Conservation (phyloP, 2,888 invertebrate species). For the Lasioglossum villosulum region DNA sequence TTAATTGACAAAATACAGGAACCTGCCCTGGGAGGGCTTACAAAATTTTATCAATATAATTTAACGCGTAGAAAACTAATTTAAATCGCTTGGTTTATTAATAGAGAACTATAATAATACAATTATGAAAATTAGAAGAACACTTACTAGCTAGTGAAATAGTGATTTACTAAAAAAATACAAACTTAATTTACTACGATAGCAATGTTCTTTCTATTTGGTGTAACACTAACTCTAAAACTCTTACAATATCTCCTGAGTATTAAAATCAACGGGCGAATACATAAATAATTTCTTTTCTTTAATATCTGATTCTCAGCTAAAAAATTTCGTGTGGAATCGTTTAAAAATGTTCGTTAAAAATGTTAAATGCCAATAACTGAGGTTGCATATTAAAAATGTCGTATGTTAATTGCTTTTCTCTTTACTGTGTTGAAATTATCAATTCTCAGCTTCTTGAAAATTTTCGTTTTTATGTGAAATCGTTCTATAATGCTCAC, state of each 20-base stretch:
- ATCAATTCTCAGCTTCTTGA: not conserved
- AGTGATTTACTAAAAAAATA: constrained; percentile 57
- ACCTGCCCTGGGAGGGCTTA: constrained; percentile 71
- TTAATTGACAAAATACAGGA: constrained; percentile 73
- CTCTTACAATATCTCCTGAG: constrained; percentile 72
- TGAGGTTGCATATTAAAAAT: not conserved
- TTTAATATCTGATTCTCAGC: not conserved
- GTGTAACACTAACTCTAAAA: constrained; percentile 68
- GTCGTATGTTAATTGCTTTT: not conserved
- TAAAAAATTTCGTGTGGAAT: not conserved
- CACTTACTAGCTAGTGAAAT: constrained; percentile 49
- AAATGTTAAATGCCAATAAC: not conserved
- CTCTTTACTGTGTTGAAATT: not conserved
- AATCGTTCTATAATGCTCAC: not conserved
- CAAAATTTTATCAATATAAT: constrained; percentile 69
- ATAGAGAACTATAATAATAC: constrained; percentile 48
- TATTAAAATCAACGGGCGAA: constrained; percentile 65
- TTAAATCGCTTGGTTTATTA: constrained; percentile 21
- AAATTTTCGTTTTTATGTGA: not conserved
- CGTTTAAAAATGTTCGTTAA: not conserved
- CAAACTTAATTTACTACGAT: constrained; percentile 68
- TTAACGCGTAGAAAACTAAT: constrained; percentile 42
- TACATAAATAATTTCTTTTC: not conserved
- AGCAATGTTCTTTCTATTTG: constrained; percentile 75
- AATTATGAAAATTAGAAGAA: constrained; percentile 30